A percentile compares a stretch with the other conserved stretches of the same genome.
Evolutionary conservation across 92 coral and sea anemone genomes (phyloP).

Genomic region (Paramuricea clavata): DNA sequence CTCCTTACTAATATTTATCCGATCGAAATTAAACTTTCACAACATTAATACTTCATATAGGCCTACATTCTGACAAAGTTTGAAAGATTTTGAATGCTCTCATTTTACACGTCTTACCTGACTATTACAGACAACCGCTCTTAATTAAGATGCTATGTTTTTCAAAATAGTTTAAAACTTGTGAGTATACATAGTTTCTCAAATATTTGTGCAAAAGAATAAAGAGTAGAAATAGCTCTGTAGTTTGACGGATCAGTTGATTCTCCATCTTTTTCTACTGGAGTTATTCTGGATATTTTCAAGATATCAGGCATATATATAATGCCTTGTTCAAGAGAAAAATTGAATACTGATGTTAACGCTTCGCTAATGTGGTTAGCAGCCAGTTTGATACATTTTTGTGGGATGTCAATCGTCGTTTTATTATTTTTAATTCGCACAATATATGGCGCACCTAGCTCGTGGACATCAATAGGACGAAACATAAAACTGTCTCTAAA

Average conservation of each 20-base stretch:
- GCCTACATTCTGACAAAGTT: no score
- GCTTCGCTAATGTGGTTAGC: conserved; percentile 1
- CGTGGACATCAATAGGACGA: no score
- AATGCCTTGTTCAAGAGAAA: conserved; percentile 28
- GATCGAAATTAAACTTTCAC: no score
- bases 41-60: no score
- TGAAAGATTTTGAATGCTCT: no score
- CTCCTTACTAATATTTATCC: no score
- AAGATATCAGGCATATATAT: conserved; percentile 8
- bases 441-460: no score
- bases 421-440: not conserved
- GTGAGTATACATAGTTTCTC: conserved; percentile 30
- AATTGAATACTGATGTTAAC: not conserved
- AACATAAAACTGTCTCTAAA: no score
- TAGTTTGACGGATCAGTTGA: not conserved
- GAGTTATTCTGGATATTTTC: no score
- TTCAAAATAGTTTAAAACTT: not conserved
- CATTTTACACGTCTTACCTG: no score
- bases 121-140: no score
- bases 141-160: conserved; percentile 13
- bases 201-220: conserved; percentile 19
- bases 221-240: conserved; percentile 25
- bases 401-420: not conserved
- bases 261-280: conserved; percentile 34
- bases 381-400: not conserved